Base-by-base conservation (phyloP, 2,113 vertebrate genomes). In the Pseudorhombus dupliciocellatus region DNA sequence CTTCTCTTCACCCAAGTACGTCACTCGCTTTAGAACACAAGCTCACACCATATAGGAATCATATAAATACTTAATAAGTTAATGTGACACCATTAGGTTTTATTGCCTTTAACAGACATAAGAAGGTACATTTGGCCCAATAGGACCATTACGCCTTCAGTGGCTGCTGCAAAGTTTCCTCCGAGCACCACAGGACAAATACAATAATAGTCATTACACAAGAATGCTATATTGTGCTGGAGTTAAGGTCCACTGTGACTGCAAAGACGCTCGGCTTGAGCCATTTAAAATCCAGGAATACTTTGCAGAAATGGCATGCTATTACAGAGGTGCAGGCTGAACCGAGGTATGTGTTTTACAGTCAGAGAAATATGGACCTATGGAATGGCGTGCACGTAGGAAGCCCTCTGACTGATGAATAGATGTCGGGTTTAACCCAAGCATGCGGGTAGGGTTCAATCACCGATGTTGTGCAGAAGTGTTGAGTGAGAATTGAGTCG, bases 401-500 rank as follows among this genome's bases (percentile, higher is more conserved):
- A 58, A 37, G 10, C 9, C 34, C 34, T 37, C 10, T 37, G 10
- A 37, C 34, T 11, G 34, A 37, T 37, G 9, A 37, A 37, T 12
- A 12, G 9, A 37, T 37, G 34, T 37, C 12, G 34, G 10, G 34
- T 12, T 37, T 11, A 12, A 37, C 34, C 34, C 34, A 37, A 46
- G 54, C 58, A 31, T 62, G 34, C 22, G 54, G 8, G 34, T 54
- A 44, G 31, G 62, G 28, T 54, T 15, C 12, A 52, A 70, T 30
- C 58, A 44, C 20, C 0, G 9, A 18, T 51, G 34, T 18, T 42
- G 46, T 28, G 31, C 24, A 28, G 7, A 42, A 61, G 57, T 70
- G 57, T 52, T 44, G 68, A 53, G 31, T 40, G 46, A 60, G 12
- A n/a, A 51, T 48, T 40, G 31, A 70, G 28, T 12, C 34, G n/a